Evolutionary conservation across 2,888 invertebrate species (phyloP), one percentile per base, ranked within the genome.

Genomic region (Hesperia comma): DNA sequence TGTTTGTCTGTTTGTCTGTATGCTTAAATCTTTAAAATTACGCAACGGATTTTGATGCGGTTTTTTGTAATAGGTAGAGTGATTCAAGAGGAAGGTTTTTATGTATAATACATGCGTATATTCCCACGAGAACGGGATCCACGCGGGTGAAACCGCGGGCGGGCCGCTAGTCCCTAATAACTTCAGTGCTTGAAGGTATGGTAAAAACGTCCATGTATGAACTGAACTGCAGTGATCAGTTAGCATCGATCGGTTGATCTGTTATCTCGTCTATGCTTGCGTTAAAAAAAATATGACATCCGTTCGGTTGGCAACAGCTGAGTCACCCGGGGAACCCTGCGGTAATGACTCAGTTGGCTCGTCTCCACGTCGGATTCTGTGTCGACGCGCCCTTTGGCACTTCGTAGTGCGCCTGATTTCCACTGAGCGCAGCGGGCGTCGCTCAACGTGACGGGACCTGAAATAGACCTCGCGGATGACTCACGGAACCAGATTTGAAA

Each of bases 271-370:
- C 7, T 0, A 46, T 46, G 1, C 0, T 15, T 19, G 10, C 19
- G 17, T 12, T 12, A 49, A 19, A 3, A 49, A 49, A 49, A 49
- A 19, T 5, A 6, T 19, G 19, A 49, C 17, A 19, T 15, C 49
- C 19, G 10, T 19, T 19, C 19, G 6, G 49, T 19, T 49, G 19
- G 49, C 49, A 55, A 40, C 60, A 26, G 56, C 17, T 66, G 68
- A 68, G 40, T 68, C 70, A 67, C 6, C 61, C 61, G 68, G 70
- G 70, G 68, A 70, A 67, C 66, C 70, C 70, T 70, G 70, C 55
- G 51, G 51, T 19, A 54, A 55, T 68, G 68, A 70, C 53, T 68
- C 70, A 70, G 33, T 63, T 70, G 70, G 68, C 70, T 53, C 12
- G 37, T 40, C 49, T 66, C 64, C 70, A 68, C 62, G 21, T 40